Evolutionary conservation across 2,888 invertebrate species (phyloP), one percentile per base, ranked within the genome.

Genomic region (Pycnomerus fuliginosus): DNA sequence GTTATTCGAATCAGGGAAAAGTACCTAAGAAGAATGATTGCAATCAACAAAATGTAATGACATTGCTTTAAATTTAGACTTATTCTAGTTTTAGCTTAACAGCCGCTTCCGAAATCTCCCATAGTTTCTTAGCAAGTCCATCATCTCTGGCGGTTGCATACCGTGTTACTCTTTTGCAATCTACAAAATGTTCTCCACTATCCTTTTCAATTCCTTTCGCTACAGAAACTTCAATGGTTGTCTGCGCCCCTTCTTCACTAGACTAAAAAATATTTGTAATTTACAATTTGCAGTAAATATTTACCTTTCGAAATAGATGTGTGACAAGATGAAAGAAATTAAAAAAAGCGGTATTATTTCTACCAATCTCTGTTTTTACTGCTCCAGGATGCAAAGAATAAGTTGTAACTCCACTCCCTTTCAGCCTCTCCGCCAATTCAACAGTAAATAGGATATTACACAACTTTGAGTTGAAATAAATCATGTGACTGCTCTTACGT

Each of bases 171-270:
- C 15, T 46, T 42, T 44, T 46, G 41, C 65, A 67, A 32, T 68
- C 62, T 5, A 38, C 49, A 37, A 61, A 67, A 43, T 67, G 65
- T 24, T 56, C 45, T 13, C 65, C 65, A 7, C 48, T 53, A 2
- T 55, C 40, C 8, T 48, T 43, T 12, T 58, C 53, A 8, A 62
- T 52, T 32, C 62, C 60, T 23, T 63, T 55, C 1, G 57, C 39
- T 11, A 65, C 58, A 2, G 60, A 52, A 20, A 55, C 15, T 42
- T 61, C 46, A 24, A 68, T 56, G 2, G 51, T 47, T 1, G 67
- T 68, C 43, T 68, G 68, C 1, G 65, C 65, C 3, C 68, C 68
- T 36, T 62, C 63, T n/a, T n/a, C n/a, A n/a, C n/a, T n/a, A n/a
- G n/a, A n/a, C n/a, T n/a, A n/a, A n/a, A n/a, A n/a, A n/a, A n/a